These are phyloP conservation scores for Nylanderia fulva DNA, from an alignment of 1,140 invertebrate species.

Conservation along the genomic window DNA sequence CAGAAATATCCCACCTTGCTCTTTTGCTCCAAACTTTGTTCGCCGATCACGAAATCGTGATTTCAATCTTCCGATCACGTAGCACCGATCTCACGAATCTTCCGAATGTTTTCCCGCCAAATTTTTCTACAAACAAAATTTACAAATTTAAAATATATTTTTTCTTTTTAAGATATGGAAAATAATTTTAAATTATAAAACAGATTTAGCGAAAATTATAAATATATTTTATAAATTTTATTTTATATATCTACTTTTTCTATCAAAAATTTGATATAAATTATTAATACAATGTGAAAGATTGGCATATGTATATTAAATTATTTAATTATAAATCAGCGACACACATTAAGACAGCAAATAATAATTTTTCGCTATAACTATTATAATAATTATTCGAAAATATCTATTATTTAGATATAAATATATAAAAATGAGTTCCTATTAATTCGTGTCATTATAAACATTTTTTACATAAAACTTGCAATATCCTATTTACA, in stretches of 20 bases:
- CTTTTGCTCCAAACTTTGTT: constrained; percentile 31
- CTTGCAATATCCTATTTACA: background rate
- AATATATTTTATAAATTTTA: background rate
- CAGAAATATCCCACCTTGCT: no score
- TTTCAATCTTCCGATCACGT: constrained; percentile 74
- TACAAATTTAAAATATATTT: background rate
- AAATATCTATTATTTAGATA: background rate
- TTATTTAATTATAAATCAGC: background rate
- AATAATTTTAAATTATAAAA: background rate
- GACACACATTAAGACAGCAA: background rate
- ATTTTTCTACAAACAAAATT: background rate
- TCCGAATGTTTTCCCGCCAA: constrained; percentile 1
- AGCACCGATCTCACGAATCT: constrained; percentile 58
- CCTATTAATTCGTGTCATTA: background rate
- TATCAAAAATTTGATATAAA: background rate
- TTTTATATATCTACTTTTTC: background rate
- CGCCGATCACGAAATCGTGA: constrained; percentile 64
- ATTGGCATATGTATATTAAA: background rate
- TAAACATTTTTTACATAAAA: background rate
- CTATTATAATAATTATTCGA: background rate
- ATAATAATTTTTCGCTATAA: background rate
- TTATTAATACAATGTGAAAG: constrained; percentile 3
- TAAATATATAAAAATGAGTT: background rate
- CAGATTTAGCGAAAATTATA: background rate
- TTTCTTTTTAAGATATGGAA: background rate